Percentiles rank a stretch among this genome's conserved stretches.
These are phyloP conservation scores for Micromys minutus DNA, from an alignment of 2,113 vertebrate species.

Conservation along the genomic window DNA sequence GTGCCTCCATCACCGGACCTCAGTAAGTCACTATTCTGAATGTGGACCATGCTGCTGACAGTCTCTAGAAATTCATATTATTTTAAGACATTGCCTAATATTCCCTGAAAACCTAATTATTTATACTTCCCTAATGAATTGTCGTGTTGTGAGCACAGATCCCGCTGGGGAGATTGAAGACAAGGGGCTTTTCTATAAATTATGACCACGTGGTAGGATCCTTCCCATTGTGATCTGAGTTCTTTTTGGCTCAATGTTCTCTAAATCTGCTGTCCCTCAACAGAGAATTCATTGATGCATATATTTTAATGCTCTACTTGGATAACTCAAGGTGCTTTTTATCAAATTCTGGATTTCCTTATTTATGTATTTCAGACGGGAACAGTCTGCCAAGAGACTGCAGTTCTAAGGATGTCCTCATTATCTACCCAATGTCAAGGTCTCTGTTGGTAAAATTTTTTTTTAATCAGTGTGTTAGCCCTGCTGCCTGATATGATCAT, in stretches of 20 bases:
- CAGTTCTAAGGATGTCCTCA: background rate
- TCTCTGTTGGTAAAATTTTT: background rate
- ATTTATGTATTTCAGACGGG: background rate
- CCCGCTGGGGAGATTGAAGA: background rate
- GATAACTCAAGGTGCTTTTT: background rate
- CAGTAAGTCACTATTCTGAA: background rate
- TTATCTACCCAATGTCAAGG: background rate
- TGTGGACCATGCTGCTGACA: background rate
- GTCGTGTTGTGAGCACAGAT: background rate
- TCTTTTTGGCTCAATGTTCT: background rate
- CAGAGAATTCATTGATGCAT: background rate
- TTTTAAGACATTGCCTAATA: background rate
- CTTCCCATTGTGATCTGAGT: background rate
- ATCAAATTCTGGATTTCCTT: background rate
- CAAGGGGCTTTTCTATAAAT: background rate
- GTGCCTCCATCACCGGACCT: background rate
- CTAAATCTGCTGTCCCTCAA: background rate
- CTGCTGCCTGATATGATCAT: background rate
- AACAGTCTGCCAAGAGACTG: background rate
- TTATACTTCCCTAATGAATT: background rate
- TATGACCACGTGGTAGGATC: background rate
- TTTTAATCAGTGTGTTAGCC: background rate
- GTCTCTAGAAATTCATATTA: slow-evolving; percentile 11
- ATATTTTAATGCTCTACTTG: background rate
- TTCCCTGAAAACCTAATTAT: background rate